phyloP scores from a whole-genome alignment of 2,113 vertebrate species.

The Megaceryle maxima region DNA sequence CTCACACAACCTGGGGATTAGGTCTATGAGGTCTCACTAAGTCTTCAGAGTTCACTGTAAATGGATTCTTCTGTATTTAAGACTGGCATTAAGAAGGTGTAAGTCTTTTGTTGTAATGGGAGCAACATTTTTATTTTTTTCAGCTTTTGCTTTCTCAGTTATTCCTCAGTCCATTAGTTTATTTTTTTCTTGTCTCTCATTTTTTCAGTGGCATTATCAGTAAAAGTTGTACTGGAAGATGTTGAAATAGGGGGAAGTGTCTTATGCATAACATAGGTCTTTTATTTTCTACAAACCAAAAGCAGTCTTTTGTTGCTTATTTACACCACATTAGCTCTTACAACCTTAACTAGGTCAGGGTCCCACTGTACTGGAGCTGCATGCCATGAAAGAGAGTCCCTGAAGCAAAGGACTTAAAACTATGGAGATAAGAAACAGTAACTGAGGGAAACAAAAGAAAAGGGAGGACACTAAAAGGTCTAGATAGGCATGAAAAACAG shows the following conservation, averaged over 20 bases:
- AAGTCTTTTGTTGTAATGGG: not conserved
- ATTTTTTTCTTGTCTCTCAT: not conserved
- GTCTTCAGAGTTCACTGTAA: not conserved
- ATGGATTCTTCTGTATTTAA: not conserved
- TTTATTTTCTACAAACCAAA: not conserved
- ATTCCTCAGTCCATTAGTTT: not conserved
- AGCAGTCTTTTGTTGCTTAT: not conserved
- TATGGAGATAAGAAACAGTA: not conserved
- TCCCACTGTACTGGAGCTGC: not conserved
- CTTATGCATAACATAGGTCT: not conserved
- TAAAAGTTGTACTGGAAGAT: not conserved
- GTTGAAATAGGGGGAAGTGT: not conserved
- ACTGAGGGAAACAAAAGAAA: not conserved
- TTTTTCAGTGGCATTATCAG: not conserved
- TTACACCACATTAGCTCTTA: not conserved
- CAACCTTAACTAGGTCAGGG: not conserved
- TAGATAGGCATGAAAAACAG: slow-evolving; percentile 3
- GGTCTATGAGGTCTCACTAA: not conserved
- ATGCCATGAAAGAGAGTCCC: not conserved
- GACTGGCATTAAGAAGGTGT: not conserved
- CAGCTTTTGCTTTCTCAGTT: not conserved
- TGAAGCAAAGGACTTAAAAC: not conserved
- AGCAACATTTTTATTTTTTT: not conserved
- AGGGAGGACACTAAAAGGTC: not conserved
- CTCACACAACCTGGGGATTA: not conserved